Conservation (phyloP, 1,140 invertebrate genomes). For the Drosophila setifemur region DNA sequence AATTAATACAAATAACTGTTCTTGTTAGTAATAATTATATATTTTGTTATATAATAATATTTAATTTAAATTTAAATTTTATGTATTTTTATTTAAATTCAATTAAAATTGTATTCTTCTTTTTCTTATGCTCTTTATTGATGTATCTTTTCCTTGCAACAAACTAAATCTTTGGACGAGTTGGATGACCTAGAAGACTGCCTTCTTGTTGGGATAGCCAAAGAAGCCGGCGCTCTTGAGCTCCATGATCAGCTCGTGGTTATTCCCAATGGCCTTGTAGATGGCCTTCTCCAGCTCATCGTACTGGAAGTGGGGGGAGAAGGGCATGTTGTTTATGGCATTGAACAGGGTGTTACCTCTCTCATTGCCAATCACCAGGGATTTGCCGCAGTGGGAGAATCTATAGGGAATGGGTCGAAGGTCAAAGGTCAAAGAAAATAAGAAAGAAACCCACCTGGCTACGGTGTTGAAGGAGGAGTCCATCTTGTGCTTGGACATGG, state of each 20-base stretch:
- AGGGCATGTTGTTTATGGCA: slow-evolving; percentile 87
- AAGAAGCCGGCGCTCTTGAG: slow-evolving; percentile 84
- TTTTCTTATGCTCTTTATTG: not conserved
- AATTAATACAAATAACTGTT: too few relatives aligned
- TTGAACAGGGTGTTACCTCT: slow-evolving; percentile 86
- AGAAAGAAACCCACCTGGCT: slow-evolving; percentile 19
- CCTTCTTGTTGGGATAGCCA: slow-evolving; percentile 68
- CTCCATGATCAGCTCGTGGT: slow-evolving; percentile 85
- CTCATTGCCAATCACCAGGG: slow-evolving; percentile 86
- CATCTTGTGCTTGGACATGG: slow-evolving; percentile 83
- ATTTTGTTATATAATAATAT: too few relatives aligned
- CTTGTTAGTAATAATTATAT: too few relatives aligned
- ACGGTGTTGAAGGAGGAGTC: slow-evolving; percentile 77
- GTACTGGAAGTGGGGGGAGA: slow-evolving; percentile 86
- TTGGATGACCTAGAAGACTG: not conserved
- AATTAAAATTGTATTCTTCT: too few relatives aligned
- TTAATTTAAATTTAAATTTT: too few relatives aligned
- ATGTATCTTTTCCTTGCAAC: too few relatives aligned
- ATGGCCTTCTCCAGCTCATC: slow-evolving; percentile 85
- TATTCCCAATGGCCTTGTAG: slow-evolving; percentile 85
- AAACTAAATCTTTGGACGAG: not conserved
- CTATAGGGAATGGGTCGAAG: slow-evolving; percentile 40
- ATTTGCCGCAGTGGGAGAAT: slow-evolving; percentile 87
- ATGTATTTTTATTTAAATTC: too few relatives aligned
- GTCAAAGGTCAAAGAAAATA: rapidly evolving